phyloP scores from a whole-genome alignment of 2,888 invertebrate species.

The Oligia latruncula region DNA sequence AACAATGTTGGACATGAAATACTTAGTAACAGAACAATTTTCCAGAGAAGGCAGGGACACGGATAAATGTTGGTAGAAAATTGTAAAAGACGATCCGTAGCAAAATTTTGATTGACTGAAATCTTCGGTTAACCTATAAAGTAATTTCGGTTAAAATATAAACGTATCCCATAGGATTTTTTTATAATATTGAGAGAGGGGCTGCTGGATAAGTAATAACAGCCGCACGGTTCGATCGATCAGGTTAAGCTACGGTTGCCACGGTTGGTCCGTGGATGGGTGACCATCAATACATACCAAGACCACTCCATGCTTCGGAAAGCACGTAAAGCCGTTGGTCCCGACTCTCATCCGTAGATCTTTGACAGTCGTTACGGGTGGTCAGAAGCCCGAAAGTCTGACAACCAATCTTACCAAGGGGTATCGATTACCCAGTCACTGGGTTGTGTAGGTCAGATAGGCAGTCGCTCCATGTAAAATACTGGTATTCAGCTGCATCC shows the following conservation, averaged over 20 bases:
- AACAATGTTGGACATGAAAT: constrained; percentile 34
- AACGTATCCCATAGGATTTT: background rate
- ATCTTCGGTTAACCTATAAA: background rate
- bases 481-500: no score
- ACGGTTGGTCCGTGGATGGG: background rate
- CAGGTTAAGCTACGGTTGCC: background rate
- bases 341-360: background rate
- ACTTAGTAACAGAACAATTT: background rate
- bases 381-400: background rate
- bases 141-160: no score
- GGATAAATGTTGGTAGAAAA: background rate
- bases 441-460: background rate
- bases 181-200: no score
- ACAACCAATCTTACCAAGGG: no score
- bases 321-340: background rate
- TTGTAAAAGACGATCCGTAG: background rate
- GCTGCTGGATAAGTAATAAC: no score
- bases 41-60: background rate
- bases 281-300: background rate
- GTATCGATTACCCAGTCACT: background rate
- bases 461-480: no score
- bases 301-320: background rate
- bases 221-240: background rate
- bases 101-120: background rate
- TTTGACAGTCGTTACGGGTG: background rate